Evolutionary conservation across 2,113 vertebrate genomes (phyloP).

Genomic region (Corynorhinus townsendii): DNA sequence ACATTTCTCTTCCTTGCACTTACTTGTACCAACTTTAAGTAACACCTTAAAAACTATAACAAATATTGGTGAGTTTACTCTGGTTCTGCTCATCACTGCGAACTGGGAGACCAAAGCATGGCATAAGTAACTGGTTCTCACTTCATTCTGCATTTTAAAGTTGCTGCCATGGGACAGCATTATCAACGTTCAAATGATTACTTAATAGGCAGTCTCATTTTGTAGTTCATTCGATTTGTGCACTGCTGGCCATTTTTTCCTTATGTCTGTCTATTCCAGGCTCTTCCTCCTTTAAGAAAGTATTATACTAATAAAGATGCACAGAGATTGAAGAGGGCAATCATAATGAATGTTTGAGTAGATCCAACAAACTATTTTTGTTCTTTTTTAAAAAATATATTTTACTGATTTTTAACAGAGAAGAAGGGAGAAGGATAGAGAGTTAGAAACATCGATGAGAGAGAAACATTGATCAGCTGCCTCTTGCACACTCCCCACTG

Average conservation of each 20-base stretch:
- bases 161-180: neutral
- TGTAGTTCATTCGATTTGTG: neutral
- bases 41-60: neutral
- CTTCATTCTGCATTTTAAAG: neutral
- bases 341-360: neutral
- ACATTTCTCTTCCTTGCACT: neutral
- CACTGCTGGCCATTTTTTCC: neutral
- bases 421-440: too few relatives aligned
- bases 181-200: neutral
- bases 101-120: neutral
- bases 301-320: neutral
- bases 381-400: neutral
- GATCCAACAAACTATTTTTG: neutral
- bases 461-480: too few relatives aligned
- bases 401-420: too few relatives aligned
- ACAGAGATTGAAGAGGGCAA: neutral
- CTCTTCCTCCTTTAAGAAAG: neutral
- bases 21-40: neutral
- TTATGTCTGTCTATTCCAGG: neutral
- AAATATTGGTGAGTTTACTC: neutral
- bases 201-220: neutral
- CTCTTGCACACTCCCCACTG: too few relatives aligned
- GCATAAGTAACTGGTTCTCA: neutral
- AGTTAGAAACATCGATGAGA: too few relatives aligned
- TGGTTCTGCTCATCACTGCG: neutral